phyloP scores from a whole-genome alignment of 1,140 invertebrate genomes.

The Formica selysi region DNA sequence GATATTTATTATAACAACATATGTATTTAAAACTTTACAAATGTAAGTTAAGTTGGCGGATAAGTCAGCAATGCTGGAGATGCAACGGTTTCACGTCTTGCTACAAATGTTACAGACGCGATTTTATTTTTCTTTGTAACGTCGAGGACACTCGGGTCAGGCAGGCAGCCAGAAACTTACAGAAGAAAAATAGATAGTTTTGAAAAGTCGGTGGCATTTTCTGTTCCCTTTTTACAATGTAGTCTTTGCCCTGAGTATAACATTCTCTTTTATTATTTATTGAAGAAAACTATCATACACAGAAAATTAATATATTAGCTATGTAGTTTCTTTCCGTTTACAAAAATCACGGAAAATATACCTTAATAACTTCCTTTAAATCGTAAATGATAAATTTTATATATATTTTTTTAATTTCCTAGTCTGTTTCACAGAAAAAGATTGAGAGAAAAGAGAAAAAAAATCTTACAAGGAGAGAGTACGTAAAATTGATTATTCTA shows the following conservation, averaged over 20 bases:
- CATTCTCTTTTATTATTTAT: slow-evolving; percentile 21
- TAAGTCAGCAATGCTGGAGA: background rate
- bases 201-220: slow-evolving; percentile 36
- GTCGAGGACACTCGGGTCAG: slow-evolving; percentile 39
- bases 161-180: slow-evolving; percentile 49
- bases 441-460: background rate
- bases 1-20: background rate
- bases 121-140: slow-evolving; percentile 51
- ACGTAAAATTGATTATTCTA: background rate
- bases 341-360: background rate
- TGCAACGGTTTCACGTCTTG: slow-evolving; percentile 14
- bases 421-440: background rate
- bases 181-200: slow-evolving; percentile 54
- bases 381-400: background rate
- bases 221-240: background rate
- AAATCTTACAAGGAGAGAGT: background rate
- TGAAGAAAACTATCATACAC: background rate
- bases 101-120: slow-evolving; percentile 35
- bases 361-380: background rate
- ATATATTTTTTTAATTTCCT: background rate
- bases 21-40: background rate
- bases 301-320: background rate
- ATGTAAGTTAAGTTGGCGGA: slow-evolving; percentile 4
- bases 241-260: slow-evolving; percentile 18
- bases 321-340: background rate